Base-by-base conservation (phyloP, 2,797 vertebrate species). In the Sylvia borin region DNA sequence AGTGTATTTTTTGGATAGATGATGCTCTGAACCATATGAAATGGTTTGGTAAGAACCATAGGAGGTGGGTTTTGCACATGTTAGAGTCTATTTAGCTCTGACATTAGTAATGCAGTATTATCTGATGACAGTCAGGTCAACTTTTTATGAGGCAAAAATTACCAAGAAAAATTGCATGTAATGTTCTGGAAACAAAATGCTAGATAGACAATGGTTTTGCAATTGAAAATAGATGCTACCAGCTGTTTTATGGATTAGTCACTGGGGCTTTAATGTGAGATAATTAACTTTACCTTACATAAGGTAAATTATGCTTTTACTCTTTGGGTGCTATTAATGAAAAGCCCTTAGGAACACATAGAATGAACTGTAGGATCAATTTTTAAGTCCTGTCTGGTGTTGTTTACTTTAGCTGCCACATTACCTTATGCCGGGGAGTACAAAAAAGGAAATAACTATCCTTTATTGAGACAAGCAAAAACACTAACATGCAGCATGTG, bases 221-320 rank as follows among this genome's bases (percentile, higher is more conserved):
- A 85, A 31, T 83, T 95, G 89, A 88, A 90, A 90, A 72, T 27
- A 90, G 62, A 77, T 90, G 62, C 66, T 79, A 58, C 48, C 72
- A 71, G 67, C 75, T 93, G 43, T 82, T 96, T 89, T 83, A 85
- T 83, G 68, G 88, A 93, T 93, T 64, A 70, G 73, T 94, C 29
- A 36, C 72, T 78, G 74, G 72, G 42, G n/a, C 34, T 92, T 55
- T 88, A 88, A 85, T 85, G 47, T 65, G 85, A 78, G 68, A 77
- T 96, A 97, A 97, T 97, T 96, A 95, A 93, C 89, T 97, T 71
- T 48, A 45, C 74, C 48, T 95, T 95, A 68, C 70, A 57, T 92
- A 85, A 93, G 82, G 80, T 82, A 90, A 92, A 94, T 93, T 81
- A 78, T 83, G 29, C 42, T 96, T 89, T 95, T 51, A 71, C 26